Evolutionary conservation across 2,888 invertebrate species (phyloP).

Genomic region (Blastobasis adustella): DNA sequence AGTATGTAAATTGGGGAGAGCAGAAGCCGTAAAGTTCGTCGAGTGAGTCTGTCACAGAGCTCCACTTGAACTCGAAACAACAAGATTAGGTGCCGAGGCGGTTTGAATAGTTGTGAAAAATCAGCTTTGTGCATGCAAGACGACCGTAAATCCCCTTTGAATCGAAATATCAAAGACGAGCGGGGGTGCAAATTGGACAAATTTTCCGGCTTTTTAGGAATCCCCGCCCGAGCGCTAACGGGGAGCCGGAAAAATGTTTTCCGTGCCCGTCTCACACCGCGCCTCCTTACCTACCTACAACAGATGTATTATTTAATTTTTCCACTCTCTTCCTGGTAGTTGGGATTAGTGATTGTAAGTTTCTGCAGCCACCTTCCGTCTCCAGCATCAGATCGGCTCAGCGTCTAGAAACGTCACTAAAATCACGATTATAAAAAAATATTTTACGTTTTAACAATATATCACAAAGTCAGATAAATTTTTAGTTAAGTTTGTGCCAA

Average conservation of each 20-base stretch:
- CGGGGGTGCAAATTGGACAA: constrained; percentile 45
- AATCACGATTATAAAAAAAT: too few relatives aligned
- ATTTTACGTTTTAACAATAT: too few relatives aligned
- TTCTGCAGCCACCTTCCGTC: too few relatives aligned
- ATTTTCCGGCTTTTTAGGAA: constrained; percentile 53
- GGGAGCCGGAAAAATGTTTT: constrained; percentile 33
- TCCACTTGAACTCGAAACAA: not conserved
- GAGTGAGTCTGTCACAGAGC: too few relatives aligned
- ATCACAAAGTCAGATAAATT: too few relatives aligned
- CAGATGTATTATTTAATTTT: too few relatives aligned
- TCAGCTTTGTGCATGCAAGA: constrained; percentile 30
- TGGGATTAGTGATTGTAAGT: too few relatives aligned
- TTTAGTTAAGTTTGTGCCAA: too few relatives aligned
- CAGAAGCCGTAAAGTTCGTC: not conserved
- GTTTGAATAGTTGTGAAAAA: constrained; percentile 11
- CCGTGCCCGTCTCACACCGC: not conserved
- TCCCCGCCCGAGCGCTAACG: constrained; percentile 30
- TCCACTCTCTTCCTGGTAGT: too few relatives aligned
- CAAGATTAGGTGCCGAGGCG: not conserved
- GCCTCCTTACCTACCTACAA: too few relatives aligned
- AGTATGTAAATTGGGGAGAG: constrained; percentile 11
- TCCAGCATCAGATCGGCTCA: too few relatives aligned
- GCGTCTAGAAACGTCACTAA: too few relatives aligned
- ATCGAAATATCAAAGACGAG: constrained; percentile 44
- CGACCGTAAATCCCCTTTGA: constrained; percentile 35